Evolutionary conservation across 2,113 vertebrate species (phyloP).

Genomic region (Pachycephala philippinensis): DNA sequence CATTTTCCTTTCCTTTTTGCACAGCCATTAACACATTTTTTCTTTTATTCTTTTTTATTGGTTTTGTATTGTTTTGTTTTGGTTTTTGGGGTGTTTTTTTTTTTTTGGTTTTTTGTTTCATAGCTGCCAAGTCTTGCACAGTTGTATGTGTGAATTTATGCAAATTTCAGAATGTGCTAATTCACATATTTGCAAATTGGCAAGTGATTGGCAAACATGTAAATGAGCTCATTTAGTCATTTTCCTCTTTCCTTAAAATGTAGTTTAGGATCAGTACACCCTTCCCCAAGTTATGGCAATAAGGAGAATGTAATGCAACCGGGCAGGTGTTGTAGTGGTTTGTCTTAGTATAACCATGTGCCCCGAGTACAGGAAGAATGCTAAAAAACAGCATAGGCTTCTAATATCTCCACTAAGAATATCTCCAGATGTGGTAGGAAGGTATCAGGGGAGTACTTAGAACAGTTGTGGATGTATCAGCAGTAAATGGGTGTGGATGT

Average conservation of each 20-base stretch:
- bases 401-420: background rate
- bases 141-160: slow-evolving; percentile 58
- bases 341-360: background rate
- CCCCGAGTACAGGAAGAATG: background rate
- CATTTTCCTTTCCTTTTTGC: background rate
- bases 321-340: background rate
- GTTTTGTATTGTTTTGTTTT: background rate
- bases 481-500: background rate
- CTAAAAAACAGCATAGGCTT: background rate
- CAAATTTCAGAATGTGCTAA: slow-evolving; percentile 46
- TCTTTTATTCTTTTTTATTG: background rate
- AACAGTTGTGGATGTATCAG: background rate
- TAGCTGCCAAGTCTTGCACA: slow-evolving; percentile 49
- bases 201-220: slow-evolving; percentile 46
- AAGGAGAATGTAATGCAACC: background rate
- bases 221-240: slow-evolving; percentile 32
- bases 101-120: background rate
- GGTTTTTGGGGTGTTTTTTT: background rate
- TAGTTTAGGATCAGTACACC: background rate
- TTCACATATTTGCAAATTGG: slow-evolving; percentile 62
- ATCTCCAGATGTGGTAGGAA: background rate
- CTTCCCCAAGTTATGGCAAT: background rate
- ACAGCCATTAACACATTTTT: slow-evolving; percentile 21
- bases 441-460: background rate
- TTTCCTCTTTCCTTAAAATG: background rate